Conservation (phyloP, 1,140 invertebrate species). For the Penaeus chinensis region DNA sequence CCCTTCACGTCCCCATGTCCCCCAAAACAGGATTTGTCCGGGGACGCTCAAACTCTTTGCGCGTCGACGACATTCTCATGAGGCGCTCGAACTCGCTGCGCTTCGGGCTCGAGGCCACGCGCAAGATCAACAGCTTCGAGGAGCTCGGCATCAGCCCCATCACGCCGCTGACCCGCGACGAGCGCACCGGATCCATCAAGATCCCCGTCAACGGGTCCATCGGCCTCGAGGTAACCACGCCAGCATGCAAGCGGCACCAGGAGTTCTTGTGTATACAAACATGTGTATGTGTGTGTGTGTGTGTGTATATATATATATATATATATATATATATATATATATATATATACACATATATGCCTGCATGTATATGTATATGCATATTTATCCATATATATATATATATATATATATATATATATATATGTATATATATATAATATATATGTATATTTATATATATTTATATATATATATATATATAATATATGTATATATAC, state of each 20-base stretch:
- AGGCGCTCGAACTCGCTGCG: constrained; percentile 85
- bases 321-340: too few species aligned
- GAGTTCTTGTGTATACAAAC: too few species aligned
- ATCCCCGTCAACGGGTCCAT: constrained; percentile 87
- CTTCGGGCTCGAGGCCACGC: constrained; percentile 67
- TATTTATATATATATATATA: constrained; percentile 30
- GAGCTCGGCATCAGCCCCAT: constrained; percentile 83
- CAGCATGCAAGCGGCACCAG: not conserved
- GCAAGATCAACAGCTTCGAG: constrained; percentile 84
- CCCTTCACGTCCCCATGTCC: constrained; percentile 58
- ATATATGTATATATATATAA: too few species aligned
- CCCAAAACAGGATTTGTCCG: constrained; percentile 67
- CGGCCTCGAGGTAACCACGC: constrained; percentile 85
- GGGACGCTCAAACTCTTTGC: constrained; percentile 84
- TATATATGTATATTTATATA: constrained; percentile 15
- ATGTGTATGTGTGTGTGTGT: too few species aligned
- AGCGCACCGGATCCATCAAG: constrained; percentile 74
- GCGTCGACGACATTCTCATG: constrained; percentile 86
- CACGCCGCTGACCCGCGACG: constrained; percentile 61
- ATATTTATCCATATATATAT: too few species aligned
- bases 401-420: too few species aligned
- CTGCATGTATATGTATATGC: too few species aligned
- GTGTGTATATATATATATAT: too few species aligned
- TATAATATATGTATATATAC: not conserved
- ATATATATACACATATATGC: too few species aligned